Evolutionary conservation across 1,140 invertebrate species (phyloP), one percentile per base, ranked within the genome.

Genomic region (Neodiprion fabricii): DNA sequence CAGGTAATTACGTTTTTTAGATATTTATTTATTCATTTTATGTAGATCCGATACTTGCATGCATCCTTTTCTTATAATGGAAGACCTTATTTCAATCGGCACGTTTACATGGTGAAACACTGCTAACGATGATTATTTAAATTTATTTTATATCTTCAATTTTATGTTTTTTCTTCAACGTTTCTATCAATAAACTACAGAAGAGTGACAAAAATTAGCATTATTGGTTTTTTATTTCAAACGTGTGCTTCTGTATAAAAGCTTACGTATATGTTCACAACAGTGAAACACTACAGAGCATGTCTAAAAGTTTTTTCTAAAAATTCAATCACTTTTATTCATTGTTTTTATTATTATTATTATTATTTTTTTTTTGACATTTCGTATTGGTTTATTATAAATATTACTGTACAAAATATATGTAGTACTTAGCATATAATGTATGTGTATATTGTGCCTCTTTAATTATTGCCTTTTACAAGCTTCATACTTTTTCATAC

Each of bases 321-420:
- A 83, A 84, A 79, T 84, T 75, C 80, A 81, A 82, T 75, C 48
- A 67, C 73, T 77, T 70, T 80, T 79, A 74, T 21, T 70, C 40
- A 12, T 49, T 61, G 61, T 68, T 48, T 50, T 48, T 28, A 70
- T 74, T 70, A 40, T 74, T 70, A 40, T 73, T 76, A 73, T 76
- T 76, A 79, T 76, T n/a, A n/a, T 80, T 61, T 74, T 74, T 69
- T 40, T 40, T 73, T 48, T 74, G 53, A 50, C 28, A 40, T 40
- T 40, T 40, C 77, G 70, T 75, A 74, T 78, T 74, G 74, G 74
- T 23, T 70, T 77, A 49, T 67, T 75, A 71, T 67, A 76, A 74
- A 77, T 74, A 75, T 79, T 75, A 80, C 80, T 79, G 80, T 84
- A 83, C 74, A 83, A 84, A 82, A 84, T 81, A 81, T 84, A 81